These are phyloP conservation scores for Austrofundulus limnaeus DNA, from an alignment of 2,113 vertebrate species.

Conservation along the genomic window DNA sequence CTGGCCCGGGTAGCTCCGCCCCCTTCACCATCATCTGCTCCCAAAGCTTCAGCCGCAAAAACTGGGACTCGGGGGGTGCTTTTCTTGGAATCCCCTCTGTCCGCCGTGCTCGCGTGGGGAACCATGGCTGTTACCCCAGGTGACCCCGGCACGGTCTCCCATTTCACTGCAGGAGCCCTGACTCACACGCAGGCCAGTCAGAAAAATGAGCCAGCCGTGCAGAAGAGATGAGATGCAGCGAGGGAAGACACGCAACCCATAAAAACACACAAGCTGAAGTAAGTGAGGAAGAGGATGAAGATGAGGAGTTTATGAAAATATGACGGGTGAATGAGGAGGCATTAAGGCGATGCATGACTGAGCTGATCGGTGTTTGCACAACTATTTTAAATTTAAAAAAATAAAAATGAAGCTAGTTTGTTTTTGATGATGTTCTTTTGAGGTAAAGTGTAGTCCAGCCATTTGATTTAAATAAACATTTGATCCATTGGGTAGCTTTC, in stretches of 20 bases:
- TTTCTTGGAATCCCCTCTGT: conserved; percentile 4
- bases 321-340: conserved; percentile 9
- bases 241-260: conserved; percentile 46
- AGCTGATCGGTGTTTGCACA: neutral
- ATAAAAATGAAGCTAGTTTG: neutral
- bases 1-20: conserved; percentile 9
- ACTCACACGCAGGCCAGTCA: conserved; percentile 55
- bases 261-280: conserved; percentile 32
- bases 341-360: neutral
- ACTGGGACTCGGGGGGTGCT: neutral
- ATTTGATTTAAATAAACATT: too few species aligned
- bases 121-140: conserved; percentile 14
- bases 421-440: neutral
- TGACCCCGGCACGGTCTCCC: conserved; percentile 29
- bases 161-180: conserved; percentile 62
- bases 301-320: conserved; percentile 3
- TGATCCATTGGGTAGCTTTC: neutral
- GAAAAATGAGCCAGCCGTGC: conserved; percentile 66
- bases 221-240: conserved; percentile 46
- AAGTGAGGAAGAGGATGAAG: conserved; percentile 16
- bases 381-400: neutral
- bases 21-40: conserved; percentile 1
- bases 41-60: neutral
- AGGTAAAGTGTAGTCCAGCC: too few species aligned
- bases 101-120: conserved; percentile 12